Evolutionary conservation across 1,140 invertebrate species (phyloP).

Genomic region (Scaptomyza graminum): DNA sequence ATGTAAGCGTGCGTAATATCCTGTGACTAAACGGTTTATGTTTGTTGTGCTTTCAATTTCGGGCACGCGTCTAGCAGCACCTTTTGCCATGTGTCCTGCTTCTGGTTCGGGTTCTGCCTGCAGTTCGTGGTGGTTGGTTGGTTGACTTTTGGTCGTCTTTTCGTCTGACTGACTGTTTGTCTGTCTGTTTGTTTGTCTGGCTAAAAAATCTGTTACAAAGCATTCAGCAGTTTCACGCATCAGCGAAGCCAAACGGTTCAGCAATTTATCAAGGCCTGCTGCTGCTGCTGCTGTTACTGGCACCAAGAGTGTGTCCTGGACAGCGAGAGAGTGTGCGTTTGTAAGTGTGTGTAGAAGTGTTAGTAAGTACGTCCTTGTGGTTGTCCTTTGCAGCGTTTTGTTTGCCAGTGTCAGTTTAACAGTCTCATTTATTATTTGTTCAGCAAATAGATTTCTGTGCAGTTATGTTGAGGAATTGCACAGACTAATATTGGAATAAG

Average conservation of each 20-base stretch:
- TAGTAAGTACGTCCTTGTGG: conserved; percentile 47
- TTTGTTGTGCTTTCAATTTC: conserved; percentile 83
- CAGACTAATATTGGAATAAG: not conserved
- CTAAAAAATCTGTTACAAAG: conserved; percentile 75
- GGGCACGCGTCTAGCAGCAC: conserved; percentile 65
- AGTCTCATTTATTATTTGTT: conserved; percentile 74
- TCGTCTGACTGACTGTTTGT: conserved; percentile 40
- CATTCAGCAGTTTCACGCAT: conserved; percentile 70
- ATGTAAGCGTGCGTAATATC: conserved; percentile 80
- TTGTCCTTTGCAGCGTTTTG: conserved; percentile 64
- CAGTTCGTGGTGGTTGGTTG: conserved; percentile 62
- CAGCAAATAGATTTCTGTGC: conserved; percentile 54
- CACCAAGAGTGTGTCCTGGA: conserved; percentile 58
- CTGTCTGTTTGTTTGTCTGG: conserved; percentile 27
- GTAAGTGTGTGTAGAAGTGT: conserved; percentile 12
- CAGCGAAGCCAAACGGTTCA: conserved; percentile 43
- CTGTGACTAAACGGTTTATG: conserved; percentile 84
- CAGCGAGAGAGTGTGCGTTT: conserved; percentile 36
- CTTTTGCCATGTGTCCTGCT: conserved; percentile 46
- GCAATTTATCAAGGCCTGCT: conserved; percentile 77
- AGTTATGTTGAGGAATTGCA: conserved; percentile 29
- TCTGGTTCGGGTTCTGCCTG: conserved; percentile 5
- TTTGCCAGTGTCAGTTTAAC: conserved; percentile 68
- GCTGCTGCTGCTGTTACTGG: conserved; percentile 35
- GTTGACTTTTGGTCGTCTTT: conserved; percentile 57